These are phyloP conservation scores for Hirtodrosophila duncani DNA, from an alignment of 2,888 invertebrate species.

Conservation along the genomic window DNA sequence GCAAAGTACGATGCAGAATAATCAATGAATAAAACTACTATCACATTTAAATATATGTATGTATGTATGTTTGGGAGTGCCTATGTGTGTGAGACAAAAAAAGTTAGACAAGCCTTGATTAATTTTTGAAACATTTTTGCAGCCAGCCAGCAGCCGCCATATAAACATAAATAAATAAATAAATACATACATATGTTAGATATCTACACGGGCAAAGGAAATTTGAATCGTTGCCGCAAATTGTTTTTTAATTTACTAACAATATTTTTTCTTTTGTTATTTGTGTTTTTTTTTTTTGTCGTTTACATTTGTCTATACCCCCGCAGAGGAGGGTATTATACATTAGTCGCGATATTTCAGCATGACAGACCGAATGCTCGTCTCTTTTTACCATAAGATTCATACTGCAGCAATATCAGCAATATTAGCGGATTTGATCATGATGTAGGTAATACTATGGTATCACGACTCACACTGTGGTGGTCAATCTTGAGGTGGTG, in stretches of 20 bases:
- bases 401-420: too few species aligned
- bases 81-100: constrained; percentile 21
- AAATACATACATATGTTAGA: constrained; percentile 21
- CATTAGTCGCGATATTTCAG: too few species aligned
- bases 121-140: constrained; percentile 22
- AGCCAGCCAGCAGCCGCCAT: too few species aligned
- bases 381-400: too few species aligned
- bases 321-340: too few species aligned
- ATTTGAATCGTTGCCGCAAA: constrained; percentile 19
- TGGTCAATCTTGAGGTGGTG: too few species aligned
- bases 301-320: constrained; percentile 7
- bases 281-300: not conserved
- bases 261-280: not conserved
- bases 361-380: too few species aligned
- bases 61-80: constrained; percentile 9
- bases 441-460: too few species aligned
- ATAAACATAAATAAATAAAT: constrained; percentile 1
- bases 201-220: constrained; percentile 45
- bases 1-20: constrained; percentile 40
- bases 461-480: too few species aligned
- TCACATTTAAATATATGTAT: constrained; percentile 63
- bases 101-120: constrained; percentile 13
- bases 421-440: too few species aligned
- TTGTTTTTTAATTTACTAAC: constrained; percentile 21
- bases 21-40: constrained; percentile 68